Evolutionary conservation across 2,113 vertebrate genomes (phyloP).

Genomic region (Thinocorus orbignyianus): DNA sequence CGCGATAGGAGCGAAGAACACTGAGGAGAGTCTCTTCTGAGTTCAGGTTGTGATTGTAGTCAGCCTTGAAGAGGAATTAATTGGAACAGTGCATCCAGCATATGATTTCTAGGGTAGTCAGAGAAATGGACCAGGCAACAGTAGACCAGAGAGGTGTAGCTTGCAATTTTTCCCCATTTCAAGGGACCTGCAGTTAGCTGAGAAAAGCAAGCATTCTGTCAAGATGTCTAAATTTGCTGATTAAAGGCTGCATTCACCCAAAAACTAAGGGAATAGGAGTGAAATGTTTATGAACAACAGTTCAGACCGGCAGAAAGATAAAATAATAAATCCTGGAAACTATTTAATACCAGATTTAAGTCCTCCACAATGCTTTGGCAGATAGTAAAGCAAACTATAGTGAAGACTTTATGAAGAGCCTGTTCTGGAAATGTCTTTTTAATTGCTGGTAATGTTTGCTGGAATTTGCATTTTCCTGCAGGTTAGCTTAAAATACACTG

Average conservation of each 20-base stretch:
- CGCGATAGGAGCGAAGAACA: not conserved
- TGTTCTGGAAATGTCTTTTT: not conserved
- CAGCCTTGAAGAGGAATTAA: not conserved
- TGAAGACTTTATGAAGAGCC: not conserved
- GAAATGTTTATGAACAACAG: not conserved
- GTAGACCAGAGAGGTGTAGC: not conserved
- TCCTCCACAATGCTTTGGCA: not conserved
- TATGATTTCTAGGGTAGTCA: not conserved
- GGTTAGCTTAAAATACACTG: not conserved
- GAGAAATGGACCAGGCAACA: not conserved
- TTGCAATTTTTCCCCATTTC: not conserved
- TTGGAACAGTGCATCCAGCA: not conserved
- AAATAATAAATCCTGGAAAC: not conserved
- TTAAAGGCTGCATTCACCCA: not conserved
- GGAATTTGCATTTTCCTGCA: not conserved
- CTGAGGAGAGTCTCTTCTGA: not conserved
- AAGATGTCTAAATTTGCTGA: not conserved
- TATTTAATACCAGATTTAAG: not conserved
- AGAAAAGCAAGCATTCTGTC: not conserved
- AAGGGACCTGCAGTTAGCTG: not conserved
- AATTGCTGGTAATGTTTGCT: not conserved
- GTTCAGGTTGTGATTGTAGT: not conserved
- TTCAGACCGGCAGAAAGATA: not conserved
- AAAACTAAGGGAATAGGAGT: not conserved
- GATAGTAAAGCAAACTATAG: not conserved